Percentiles rank a stretch among this genome's conserved stretches.
phyloP scores from a whole-genome alignment of 2,888 invertebrate species.

The Scaptomyza flava region DNA sequence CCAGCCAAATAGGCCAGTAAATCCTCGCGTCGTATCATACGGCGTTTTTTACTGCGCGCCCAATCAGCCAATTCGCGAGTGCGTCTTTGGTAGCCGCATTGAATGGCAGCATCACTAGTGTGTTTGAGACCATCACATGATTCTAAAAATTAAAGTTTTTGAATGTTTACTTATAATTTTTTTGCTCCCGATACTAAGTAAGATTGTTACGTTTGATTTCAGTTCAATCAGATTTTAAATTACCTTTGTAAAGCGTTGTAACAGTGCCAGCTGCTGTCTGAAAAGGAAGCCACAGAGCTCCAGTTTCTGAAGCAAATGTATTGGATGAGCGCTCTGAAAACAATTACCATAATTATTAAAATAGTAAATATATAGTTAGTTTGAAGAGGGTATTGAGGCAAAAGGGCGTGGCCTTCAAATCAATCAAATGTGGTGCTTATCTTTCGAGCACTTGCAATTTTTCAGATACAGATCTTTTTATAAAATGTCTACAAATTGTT shows the following conservation, averaged over 20 bases:
- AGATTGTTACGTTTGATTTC: neutral
- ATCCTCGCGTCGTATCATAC: conserved; percentile 91
- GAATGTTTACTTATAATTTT: neutral
- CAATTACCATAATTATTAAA: neutral
- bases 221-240: neutral
- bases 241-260: conserved; percentile 91
- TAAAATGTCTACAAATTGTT: no score
- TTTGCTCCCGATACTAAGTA: no score
- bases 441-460: no score
- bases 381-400: no score
- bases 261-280: conserved; percentile 92
- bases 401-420: no score
- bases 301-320: conserved; percentile 85
- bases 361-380: no score
- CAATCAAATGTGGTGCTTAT: no score
- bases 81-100: conserved; percentile 90
- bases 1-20: conserved; percentile 91
- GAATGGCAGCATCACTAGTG: conserved; percentile 89
- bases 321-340: conserved; percentile 87
- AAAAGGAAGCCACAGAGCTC: conserved; percentile 90
- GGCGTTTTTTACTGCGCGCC: conserved; percentile 89
- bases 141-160: conserved; percentile 85
- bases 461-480: no score
- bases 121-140: conserved; percentile 89
- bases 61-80: conserved; percentile 91